Base-by-base conservation (phyloP, 2,888 invertebrate genomes). In the Polydrusus tereticollis region DNA sequence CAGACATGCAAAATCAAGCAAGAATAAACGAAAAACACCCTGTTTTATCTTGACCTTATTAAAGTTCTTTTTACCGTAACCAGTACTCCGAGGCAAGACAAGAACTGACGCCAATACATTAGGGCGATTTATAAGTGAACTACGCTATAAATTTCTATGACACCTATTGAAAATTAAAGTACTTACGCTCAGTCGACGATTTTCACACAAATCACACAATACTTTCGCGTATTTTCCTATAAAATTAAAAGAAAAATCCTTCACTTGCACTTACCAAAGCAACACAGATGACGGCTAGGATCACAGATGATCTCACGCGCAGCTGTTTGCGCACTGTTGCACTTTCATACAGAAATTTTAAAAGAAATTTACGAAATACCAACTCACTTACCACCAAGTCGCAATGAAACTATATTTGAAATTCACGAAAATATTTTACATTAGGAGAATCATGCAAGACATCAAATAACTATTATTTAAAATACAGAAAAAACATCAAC, bases 221-320 rank as follows among this genome's bases (percentile, higher is more conserved):
- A 70, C 47, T 73, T 59, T 43, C 45, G 26, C 65, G 73, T 75
- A 75, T 60, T 70, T 73, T 71, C 64, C 33, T 60, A 50, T 55
- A 70, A 70, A 74, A 70, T 36, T 20, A 23, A 23, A 33, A 20
- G 64, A 73, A 70, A 70, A 60, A 41, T 33, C 63, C 58, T 47
- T 43, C 59, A 69, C 38, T 52, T 43, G 59, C 65, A 72, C 63
- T 68, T 63, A 73, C 64, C 70, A 75, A 70, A 70, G 59, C 71
- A 63, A 63, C 66, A 75, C 75, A 75, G 70, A 73, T 75, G 72
- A 75, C 75, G 73, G 73, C 70, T 67, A 50, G 21, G 64, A 71
- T 65, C 68, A 74, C 67, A 72, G 69, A 69, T 64, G 41, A 57
- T 50, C 57, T 41, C 26, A 47, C 41, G 74, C 74, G 72, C 74